Conservation (phyloP, 2,113 vertebrate genomes). For the Capreolus pygargus region DNA sequence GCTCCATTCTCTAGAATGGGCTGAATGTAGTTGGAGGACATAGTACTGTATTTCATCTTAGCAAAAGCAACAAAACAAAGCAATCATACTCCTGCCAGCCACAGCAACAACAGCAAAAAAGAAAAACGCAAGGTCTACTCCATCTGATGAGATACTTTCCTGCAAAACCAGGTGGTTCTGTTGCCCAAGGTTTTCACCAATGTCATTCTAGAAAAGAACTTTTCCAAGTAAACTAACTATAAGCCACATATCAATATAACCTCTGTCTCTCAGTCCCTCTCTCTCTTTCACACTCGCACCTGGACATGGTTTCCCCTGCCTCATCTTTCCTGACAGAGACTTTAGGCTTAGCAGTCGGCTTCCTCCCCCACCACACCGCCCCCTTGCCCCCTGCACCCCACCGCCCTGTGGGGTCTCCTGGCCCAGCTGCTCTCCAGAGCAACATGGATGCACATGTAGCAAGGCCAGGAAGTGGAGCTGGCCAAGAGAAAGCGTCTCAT, state of each 20-base stretch:
- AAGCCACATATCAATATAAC: neutral
- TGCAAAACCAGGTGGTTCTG: constrained; percentile 1
- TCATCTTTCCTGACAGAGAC: neutral
- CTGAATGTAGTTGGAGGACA: neutral
- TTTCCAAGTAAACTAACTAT: constrained; percentile 28
- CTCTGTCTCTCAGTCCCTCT: neutral
- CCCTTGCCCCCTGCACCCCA: neutral
- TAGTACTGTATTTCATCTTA: neutral
- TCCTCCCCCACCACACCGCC: neutral
- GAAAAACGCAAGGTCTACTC: neutral
- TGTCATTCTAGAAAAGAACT: neutral
- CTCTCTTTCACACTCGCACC: neutral
- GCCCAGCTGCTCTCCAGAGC: constrained; percentile 69
- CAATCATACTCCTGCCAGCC: neutral
- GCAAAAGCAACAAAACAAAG: neutral
- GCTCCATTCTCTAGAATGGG: neutral
- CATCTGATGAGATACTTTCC: neutral
- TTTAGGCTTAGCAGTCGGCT: neutral
- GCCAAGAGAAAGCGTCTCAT: constrained; percentile 30
- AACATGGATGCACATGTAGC: neutral
- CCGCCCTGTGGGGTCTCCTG: constrained; percentile 48
- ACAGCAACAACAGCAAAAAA: neutral
- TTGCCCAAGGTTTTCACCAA: neutral
- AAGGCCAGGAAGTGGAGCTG: neutral
- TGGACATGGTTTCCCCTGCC: neutral